phyloP scores from a whole-genome alignment of 2,113 vertebrate genomes.

The Sigmodon hispidus region DNA sequence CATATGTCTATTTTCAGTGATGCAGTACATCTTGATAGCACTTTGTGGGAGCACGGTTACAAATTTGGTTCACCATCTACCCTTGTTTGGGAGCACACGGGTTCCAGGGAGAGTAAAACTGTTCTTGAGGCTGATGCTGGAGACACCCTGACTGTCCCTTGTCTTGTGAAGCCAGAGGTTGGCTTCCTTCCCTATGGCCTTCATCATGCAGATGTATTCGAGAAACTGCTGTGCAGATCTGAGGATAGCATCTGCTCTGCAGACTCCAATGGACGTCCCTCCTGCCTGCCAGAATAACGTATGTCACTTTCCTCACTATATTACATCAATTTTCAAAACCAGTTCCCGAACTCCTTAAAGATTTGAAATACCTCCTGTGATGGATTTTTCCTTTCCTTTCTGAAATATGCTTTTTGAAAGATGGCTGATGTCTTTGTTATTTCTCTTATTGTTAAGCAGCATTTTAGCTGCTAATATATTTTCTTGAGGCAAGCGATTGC shows the following conservation, averaged over 20 bases:
- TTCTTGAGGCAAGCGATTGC: constrained; percentile 78
- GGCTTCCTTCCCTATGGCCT: background rate
- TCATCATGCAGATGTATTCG: background rate
- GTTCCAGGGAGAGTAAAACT: background rate
- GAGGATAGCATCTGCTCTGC: constrained; percentile 62
- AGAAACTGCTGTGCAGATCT: background rate
- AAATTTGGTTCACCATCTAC: constrained; percentile 25
- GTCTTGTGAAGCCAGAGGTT: background rate
- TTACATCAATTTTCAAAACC: constrained; percentile 40
- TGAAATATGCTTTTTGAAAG: constrained; percentile 65
- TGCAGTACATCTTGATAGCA: constrained; percentile 4
- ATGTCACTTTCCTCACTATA: constrained; percentile 9
- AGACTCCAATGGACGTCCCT: constrained; percentile 56
- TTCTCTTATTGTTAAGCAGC: constrained; percentile 67
- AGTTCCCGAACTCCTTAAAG: constrained; percentile 22
- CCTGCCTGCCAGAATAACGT: constrained; percentile 18
- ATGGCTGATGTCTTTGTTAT: constrained; percentile 75
- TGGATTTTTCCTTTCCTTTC: constrained; percentile 9
- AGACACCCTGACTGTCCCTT: background rate
- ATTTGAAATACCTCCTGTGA: constrained; percentile 31
- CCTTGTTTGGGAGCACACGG: background rate
- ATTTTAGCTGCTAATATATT: constrained; percentile 78
- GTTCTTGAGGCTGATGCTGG: background rate
- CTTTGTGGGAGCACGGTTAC: background rate
- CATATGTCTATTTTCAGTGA: constrained; percentile 65